These are phyloP conservation scores for Pristionchus fissidentatus DNA, from an alignment of 2,888 invertebrate genomes.

Conservation along the genomic window DNA sequence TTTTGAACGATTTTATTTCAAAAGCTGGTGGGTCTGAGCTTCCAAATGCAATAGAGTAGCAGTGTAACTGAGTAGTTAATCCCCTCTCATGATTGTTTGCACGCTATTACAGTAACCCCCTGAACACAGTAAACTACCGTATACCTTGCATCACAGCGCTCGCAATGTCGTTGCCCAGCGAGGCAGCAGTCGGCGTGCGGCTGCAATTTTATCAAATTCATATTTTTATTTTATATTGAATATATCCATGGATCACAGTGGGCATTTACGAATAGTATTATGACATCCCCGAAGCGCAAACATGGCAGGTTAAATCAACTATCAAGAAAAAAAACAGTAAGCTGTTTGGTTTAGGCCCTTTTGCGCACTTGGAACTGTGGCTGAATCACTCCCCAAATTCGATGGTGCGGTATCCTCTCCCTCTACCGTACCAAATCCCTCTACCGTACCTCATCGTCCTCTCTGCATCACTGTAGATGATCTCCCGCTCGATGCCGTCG, in stretches of 20 bases:
- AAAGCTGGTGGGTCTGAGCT: too few species aligned
- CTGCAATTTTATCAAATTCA: not conserved
- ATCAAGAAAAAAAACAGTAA: too few species aligned
- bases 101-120: not conserved
- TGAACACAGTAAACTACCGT: not conserved
- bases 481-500: not conserved
- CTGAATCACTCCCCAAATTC: too few species aligned
- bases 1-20: not conserved
- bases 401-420: not conserved
- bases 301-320: too few species aligned
- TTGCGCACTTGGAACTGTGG: too few species aligned
- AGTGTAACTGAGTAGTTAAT: not conserved
- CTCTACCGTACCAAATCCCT: not conserved
- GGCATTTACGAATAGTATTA: too few species aligned
- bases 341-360: too few species aligned
- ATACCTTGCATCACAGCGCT: constrained; percentile 10
- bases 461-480: constrained; percentile 1
- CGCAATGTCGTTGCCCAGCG: not conserved
- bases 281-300: too few species aligned
- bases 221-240: too few species aligned
- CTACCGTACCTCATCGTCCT: constrained; percentile 17
- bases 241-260: too few species aligned
- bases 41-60: not conserved
- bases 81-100: not conserved
- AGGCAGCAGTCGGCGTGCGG: not conserved